phyloP scores from a whole-genome alignment of 2,888 invertebrate species.

The Dryobota labecula region DNA sequence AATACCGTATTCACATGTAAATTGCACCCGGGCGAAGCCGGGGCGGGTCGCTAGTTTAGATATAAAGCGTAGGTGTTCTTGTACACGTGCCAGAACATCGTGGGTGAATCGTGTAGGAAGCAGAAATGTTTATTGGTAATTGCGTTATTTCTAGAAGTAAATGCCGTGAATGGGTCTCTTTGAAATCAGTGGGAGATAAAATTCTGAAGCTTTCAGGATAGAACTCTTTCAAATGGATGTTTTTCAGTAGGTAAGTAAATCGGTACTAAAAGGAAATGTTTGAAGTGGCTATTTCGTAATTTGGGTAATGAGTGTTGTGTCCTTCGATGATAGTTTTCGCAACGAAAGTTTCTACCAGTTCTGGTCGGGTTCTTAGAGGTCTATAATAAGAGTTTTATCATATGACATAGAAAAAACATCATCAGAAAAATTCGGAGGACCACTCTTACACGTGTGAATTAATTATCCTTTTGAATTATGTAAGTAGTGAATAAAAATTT shows the following conservation, averaged over 20 bases:
- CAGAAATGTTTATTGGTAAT: slow-evolving; percentile 1
- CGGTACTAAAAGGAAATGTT: neutral
- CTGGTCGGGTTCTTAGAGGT: neutral
- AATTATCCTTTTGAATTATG: no score
- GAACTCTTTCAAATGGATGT: neutral
- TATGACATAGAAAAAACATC: neutral
- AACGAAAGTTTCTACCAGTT: neutral
- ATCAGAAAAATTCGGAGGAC: no score
- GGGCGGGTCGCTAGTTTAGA: no score
- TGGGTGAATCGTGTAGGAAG: neutral
- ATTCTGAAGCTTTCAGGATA: neutral
- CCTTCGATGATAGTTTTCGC: no score
- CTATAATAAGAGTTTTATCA: neutral
- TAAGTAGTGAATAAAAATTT: no score
- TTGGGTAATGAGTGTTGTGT: neutral
- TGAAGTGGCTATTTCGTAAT: neutral
- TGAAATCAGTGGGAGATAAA: neutral
- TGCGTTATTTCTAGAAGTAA: neutral
- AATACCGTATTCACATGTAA: no score
- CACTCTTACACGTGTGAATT: no score
- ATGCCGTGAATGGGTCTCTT: neutral
- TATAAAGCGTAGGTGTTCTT: slow-evolving; percentile 11
- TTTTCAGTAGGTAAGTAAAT: neutral
- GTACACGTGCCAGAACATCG: neutral
- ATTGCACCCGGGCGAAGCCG: no score